phyloP scores from a whole-genome alignment of 2,113 vertebrate species.

The Hemichromis elongatus region DNA sequence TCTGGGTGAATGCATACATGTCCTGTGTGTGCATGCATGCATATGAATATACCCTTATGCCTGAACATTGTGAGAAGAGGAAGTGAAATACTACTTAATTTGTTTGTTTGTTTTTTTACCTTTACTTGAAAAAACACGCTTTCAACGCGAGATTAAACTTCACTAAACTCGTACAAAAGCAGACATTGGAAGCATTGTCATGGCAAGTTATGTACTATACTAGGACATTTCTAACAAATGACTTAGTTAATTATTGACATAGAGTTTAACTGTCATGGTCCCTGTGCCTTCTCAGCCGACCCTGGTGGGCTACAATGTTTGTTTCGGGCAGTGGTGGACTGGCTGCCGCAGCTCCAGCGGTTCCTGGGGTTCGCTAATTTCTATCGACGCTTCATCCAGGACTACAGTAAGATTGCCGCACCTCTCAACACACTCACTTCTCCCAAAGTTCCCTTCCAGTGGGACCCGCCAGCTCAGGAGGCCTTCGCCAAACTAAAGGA shows the following conservation, averaged over 20 bases:
- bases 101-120: neutral
- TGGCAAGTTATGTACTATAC: neutral
- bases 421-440: too few relatives aligned
- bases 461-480: too few relatives aligned
- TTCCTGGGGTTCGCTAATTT: too few relatives aligned
- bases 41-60: neutral
- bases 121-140: neutral
- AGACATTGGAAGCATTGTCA: neutral
- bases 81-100: neutral
- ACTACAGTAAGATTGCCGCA: too few relatives aligned
- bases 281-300: too few relatives aligned
- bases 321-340: too few relatives aligned
- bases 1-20: neutral
- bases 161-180: neutral
- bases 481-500: too few relatives aligned
- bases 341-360: too few relatives aligned
- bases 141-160: neutral
- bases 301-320: too few relatives aligned
- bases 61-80: neutral
- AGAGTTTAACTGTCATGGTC: neutral
- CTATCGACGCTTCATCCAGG: too few relatives aligned
- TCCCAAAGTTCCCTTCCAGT: too few relatives aligned
- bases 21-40: neutral
- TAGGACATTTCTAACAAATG: neutral
- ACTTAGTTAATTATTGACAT: neutral